These are phyloP conservation scores for Muscicapa comitata DNA, from an alignment of 2,797 vertebrate genomes.

Conservation along the genomic window DNA sequence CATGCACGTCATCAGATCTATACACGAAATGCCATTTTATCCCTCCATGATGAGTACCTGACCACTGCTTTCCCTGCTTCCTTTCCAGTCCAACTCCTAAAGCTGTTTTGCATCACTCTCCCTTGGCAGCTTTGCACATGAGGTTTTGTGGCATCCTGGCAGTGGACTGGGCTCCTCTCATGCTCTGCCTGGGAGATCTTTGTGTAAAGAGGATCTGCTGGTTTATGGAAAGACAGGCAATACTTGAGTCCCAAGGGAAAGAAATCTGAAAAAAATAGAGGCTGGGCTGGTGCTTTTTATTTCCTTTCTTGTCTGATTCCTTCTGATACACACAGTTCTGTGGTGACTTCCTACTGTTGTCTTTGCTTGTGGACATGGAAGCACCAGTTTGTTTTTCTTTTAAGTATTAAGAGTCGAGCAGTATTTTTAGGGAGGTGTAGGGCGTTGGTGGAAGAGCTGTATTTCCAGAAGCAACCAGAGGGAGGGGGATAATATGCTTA, in stretches of 20 bases:
- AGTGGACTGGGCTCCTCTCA: neutral
- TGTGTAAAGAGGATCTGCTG: fast-evolving
- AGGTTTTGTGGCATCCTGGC: neutral
- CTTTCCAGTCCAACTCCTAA: neutral
- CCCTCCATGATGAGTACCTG: neutral
- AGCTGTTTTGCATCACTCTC: neutral
- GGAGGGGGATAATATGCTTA: neutral
- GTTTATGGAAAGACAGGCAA: neutral
- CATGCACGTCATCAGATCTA: neutral
- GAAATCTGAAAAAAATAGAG: neutral
- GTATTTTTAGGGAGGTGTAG: neutral
- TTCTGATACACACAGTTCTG: neutral
- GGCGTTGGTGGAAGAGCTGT: neutral
- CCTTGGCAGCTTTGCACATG: neutral
- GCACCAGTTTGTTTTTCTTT: slow-evolving; percentile 5
- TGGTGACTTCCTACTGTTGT: neutral
- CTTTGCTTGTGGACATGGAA: neutral
- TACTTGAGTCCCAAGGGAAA: neutral
- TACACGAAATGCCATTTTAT: neutral
- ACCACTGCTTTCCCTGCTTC: neutral
- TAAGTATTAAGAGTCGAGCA: neutral
- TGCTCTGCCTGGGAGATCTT: neutral
- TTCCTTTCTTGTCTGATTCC: slow-evolving; percentile 12
- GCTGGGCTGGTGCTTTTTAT: neutral
- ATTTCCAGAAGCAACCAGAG: slow-evolving; percentile 1